Conservation (phyloP, 2,888 invertebrate species). For the Dorcus parallelipipedus region DNA sequence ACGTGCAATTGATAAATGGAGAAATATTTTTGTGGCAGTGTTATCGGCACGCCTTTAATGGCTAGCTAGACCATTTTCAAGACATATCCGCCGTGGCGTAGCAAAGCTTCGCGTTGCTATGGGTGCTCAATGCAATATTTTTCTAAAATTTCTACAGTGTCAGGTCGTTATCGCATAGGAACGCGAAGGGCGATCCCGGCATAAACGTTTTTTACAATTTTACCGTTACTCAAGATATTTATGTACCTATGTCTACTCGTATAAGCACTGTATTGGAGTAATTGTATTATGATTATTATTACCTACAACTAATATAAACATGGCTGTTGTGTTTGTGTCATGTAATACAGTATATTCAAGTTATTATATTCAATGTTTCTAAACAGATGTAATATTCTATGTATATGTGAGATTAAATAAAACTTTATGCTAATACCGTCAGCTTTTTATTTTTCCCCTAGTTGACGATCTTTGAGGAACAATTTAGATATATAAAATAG, state of each 20-base stretch:
- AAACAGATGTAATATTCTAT: slow-evolving; percentile 44
- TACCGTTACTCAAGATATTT: slow-evolving; percentile 39
- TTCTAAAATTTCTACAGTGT: slow-evolving; percentile 23
- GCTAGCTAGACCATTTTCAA: slow-evolving; percentile 49
- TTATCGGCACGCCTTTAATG: slow-evolving; percentile 35
- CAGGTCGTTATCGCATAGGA: slow-evolving; percentile 50
- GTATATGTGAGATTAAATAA: slow-evolving; percentile 44
- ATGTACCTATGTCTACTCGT: slow-evolving; percentile 26
- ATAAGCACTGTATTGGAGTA: slow-evolving; percentile 15
- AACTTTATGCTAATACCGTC: slow-evolving; percentile 30
- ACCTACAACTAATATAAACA: slow-evolving; percentile 15
- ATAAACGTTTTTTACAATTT: slow-evolving; percentile 47
- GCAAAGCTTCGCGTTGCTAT: slow-evolving; percentile 45
- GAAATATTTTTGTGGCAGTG: slow-evolving; percentile 43
- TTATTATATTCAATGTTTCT: slow-evolving; percentile 43
- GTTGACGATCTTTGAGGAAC: neutral
- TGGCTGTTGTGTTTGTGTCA: slow-evolving; percentile 49
- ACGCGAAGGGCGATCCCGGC: slow-evolving; percentile 43
- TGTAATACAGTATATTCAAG: slow-evolving; percentile 40
- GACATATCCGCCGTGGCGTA: slow-evolving; percentile 47
- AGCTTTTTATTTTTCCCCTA: neutral
- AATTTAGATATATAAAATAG: too few species aligned
- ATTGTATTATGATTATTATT: slow-evolving; percentile 13
- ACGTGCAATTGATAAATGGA: slow-evolving; percentile 34
- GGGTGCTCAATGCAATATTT: slow-evolving; percentile 31